Conservation (phyloP, 2,113 vertebrate genomes). For the Alouatta palliata region DNA sequence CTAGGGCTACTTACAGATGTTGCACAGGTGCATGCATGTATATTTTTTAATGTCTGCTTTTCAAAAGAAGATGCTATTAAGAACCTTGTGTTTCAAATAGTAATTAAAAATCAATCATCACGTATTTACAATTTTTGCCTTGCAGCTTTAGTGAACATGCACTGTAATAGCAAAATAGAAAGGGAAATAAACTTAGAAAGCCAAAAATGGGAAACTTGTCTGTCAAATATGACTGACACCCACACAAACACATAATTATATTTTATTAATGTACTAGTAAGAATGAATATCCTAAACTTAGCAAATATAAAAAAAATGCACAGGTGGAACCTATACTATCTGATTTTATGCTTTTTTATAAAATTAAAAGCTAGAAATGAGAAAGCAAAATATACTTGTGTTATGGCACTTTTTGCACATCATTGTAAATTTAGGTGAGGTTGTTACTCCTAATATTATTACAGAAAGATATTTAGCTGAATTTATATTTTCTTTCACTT, state of each 20-base stretch:
- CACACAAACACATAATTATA: background rate
- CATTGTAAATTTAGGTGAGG: background rate
- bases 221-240: background rate
- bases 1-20: background rate
- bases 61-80: background rate
- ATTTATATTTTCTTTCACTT: background rate
- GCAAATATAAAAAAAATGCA: background rate
- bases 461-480: background rate
- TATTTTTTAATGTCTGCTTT: background rate
- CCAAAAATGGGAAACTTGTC: background rate
- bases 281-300: background rate
- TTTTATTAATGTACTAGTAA: background rate
- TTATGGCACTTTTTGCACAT: background rate
- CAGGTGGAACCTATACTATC: background rate
- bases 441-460: background rate
- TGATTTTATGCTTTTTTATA: background rate
- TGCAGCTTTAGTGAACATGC: background rate
- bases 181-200: background rate
- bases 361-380: background rate
- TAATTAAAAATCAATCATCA: background rate
- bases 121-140: background rate
- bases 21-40: background rate
- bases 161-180: background rate
- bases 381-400: background rate
- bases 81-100: background rate